phyloP scores from a whole-genome alignment of 2,113 vertebrate species.

The Bettongia penicillata region DNA sequence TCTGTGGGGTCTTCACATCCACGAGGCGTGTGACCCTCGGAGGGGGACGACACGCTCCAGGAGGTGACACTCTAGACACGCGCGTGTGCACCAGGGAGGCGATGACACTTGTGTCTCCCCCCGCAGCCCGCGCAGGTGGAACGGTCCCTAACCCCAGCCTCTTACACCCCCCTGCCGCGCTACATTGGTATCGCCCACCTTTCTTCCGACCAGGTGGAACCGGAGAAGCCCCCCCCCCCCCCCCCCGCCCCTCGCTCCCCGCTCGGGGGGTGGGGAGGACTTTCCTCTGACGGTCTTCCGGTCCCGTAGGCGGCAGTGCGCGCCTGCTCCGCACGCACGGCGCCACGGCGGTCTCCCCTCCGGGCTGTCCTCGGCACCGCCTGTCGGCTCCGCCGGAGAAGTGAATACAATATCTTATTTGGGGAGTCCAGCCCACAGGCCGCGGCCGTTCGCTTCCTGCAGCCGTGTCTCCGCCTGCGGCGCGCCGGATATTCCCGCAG shows the following conservation, averaged over 20 bases:
- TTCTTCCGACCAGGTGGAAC: not conserved
- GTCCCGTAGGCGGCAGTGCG: slow-evolving; percentile 45
- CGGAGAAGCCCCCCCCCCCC: not conserved
- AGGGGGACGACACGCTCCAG: not conserved
- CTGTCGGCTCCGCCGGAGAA: slow-evolving; percentile 51
- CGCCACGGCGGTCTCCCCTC: not conserved
- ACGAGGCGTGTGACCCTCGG: not conserved
- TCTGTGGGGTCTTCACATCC: not conserved
- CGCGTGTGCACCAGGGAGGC: not conserved
- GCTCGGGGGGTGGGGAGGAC: slow-evolving; percentile 29
- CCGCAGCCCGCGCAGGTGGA: slow-evolving; percentile 37
- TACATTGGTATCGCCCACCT: not conserved
- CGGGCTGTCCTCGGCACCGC: slow-evolving; percentile 44
- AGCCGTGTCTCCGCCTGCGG: not conserved
- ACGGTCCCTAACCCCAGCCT: not conserved
- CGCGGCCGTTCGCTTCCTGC: not conserved
- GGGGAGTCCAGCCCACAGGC: not conserved
- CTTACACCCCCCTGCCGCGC: not conserved
- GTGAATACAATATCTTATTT: not conserved
- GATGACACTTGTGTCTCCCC: not conserved
- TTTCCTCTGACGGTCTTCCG: slow-evolving; percentile 55
- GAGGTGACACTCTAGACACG: not conserved
- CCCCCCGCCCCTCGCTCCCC: slow-evolving; percentile 13
- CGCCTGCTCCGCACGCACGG: slow-evolving; percentile 32
- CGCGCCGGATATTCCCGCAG: accelerated